Evolutionary conservation across 2,888 invertebrate species (phyloP), one percentile per base, ranked within the genome.

Genomic region (Patella caerulea): DNA sequence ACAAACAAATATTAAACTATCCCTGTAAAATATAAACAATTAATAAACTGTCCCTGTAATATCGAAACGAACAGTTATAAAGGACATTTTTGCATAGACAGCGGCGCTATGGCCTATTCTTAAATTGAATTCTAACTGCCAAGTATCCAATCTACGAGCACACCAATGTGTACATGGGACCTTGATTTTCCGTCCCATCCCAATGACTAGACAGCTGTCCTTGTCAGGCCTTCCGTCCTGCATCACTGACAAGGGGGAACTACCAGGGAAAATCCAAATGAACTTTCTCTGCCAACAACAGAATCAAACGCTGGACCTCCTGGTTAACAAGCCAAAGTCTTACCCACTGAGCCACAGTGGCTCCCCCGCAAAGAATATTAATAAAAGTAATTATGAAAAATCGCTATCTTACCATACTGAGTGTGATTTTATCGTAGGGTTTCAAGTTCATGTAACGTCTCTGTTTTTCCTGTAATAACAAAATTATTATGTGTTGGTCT

Each of bases 381-480:
- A 29, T 17, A 15, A 56, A 24, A 7, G 14, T 17, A 72, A 56
- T 9, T n/a, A 52, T 17, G 9, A 53, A 53, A n/a, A 15, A 4
- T 29, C 29, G 0, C 19, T 2, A 45, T 83, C 91, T 85, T 83
- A 93, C 93, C 91, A 93, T 92, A 81, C 92, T 92, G 45, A 93
- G 90, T 11, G 93, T 93, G 73, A 93, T 92, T 84, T 93, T 93
- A 84, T 93, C 93, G 83, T 93, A 93, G 0, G 93, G 91, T 77
- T 92, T 92, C 75, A 93, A 90, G 79, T 92, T 91, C 85, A 88
- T 88, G 86, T 93, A 92, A 71, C 91, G 88, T 72, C 92, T 88
- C 77, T 89, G 88, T 76, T 89, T 85, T 84, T 93, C 93, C 90
- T 91, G 85, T 15, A 86, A 87, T 59, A 14, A 78, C 71, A 78